Conservation (phyloP, 2,888 invertebrate genomes). For the Colletes collaris region DNA sequence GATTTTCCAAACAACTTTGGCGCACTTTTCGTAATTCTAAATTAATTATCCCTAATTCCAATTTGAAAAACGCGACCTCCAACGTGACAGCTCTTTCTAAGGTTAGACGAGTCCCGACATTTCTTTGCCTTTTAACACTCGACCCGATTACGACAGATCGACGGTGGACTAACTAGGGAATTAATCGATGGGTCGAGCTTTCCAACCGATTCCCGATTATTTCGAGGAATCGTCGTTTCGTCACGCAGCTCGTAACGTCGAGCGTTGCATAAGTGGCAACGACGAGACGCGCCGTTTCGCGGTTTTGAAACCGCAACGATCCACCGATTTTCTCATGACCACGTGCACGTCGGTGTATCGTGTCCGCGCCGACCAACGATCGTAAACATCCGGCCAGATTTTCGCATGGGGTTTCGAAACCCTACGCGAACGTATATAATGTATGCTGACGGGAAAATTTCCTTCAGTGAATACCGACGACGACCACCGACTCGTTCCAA, state of each 20-base stretch:
- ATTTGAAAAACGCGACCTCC: too few species aligned
- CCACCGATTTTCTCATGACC: slow-evolving; percentile 62
- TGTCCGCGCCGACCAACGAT: slow-evolving; percentile 64
- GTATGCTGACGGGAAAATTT: slow-evolving; percentile 37
- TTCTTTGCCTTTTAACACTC: slow-evolving; percentile 28
- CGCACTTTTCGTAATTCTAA: too few species aligned
- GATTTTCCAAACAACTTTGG: too few species aligned
- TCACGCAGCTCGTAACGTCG: slow-evolving; percentile 50
- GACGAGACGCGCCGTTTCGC: slow-evolving; percentile 69
- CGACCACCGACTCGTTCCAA: not conserved
- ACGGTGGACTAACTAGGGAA: slow-evolving; percentile 13
- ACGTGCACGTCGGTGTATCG: too few species aligned
- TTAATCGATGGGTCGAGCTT: slow-evolving; percentile 50
- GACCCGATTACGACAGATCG: slow-evolving; percentile 34
- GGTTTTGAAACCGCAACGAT: slow-evolving; percentile 69
- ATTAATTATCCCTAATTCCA: too few species aligned
- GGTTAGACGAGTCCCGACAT: not conserved
- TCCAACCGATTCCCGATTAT: slow-evolving; percentile 51
- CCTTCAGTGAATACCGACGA: slow-evolving; percentile 35
- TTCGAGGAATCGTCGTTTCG: slow-evolving; percentile 66
- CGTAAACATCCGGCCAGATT: slow-evolving; percentile 74
- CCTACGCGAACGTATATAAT: slow-evolving; percentile 66
- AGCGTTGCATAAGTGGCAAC: slow-evolving; percentile 64
- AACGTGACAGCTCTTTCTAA: too few species aligned
- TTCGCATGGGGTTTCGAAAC: slow-evolving; percentile 76